Conservation (phyloP, 2,797 vertebrate species). For the Pseudomugil tenellus region DNA sequence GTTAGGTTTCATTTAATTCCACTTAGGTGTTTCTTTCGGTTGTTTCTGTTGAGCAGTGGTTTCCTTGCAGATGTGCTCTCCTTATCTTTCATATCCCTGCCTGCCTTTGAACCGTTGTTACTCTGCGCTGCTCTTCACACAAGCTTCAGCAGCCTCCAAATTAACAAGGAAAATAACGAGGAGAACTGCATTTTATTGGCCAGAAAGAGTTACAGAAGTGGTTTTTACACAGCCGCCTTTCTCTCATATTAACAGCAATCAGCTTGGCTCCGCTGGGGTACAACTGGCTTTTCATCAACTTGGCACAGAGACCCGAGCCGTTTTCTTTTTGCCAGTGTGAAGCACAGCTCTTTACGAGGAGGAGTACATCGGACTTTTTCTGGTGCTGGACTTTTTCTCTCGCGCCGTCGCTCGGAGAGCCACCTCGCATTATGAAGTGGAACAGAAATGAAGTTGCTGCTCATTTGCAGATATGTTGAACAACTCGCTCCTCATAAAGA, state of each 20-base stretch:
- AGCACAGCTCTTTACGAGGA: constrained; percentile 54
- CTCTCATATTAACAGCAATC: constrained; percentile 66
- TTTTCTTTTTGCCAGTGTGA: constrained; percentile 64
- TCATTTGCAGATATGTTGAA: constrained; percentile 55
- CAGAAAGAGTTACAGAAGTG: constrained; percentile 36
- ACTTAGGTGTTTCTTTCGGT: constrained; percentile 17
- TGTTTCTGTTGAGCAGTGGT: constrained; percentile 56
- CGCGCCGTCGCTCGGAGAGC: constrained; percentile 15
- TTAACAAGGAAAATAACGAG: constrained; percentile 51
- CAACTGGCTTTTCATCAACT: constrained; percentile 70
- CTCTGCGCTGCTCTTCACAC: constrained; percentile 10
- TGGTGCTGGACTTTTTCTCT: constrained; percentile 28
- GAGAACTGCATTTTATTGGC: constrained; percentile 61
- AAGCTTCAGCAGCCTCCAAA: constrained; percentile 18
- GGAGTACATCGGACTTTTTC: constrained; percentile 51
- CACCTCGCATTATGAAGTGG: constrained; percentile 29
- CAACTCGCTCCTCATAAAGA: constrained; percentile 25
- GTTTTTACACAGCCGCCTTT: constrained; percentile 53
- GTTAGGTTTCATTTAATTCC: constrained; percentile 24
- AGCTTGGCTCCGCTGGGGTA: constrained; percentile 55
- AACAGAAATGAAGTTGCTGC: constrained; percentile 41
- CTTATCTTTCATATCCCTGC: constrained; percentile 2
- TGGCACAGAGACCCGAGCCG: constrained; percentile 47
- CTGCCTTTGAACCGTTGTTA: constrained; percentile 1
- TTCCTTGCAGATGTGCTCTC: constrained; percentile 51